Evolutionary conservation across 2,888 invertebrate genomes (phyloP).

Genomic region (Caenorhabditis zanzibari): DNA sequence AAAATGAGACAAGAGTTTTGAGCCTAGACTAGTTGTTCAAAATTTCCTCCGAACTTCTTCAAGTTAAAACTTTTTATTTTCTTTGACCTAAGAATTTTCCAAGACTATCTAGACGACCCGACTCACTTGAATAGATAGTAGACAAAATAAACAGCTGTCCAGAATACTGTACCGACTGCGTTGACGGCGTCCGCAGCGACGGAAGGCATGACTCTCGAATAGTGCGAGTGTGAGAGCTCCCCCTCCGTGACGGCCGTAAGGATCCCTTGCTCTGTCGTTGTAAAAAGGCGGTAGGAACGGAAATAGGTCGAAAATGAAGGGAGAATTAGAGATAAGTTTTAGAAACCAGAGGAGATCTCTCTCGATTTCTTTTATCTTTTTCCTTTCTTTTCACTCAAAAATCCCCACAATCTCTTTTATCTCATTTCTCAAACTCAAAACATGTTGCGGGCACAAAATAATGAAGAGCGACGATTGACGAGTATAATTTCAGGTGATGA

Average conservation of each 20-base stretch:
- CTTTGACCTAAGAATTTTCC: too few relatives aligned
- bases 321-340: conserved; percentile 60
- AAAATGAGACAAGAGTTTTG: background rate
- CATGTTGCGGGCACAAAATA: conserved; percentile 57
- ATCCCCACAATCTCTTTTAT: conserved; percentile 24
- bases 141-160: conserved; percentile 73
- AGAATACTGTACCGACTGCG: conserved; percentile 61
- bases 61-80: background rate
- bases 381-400: conserved; percentile 1
- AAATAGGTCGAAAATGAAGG: conserved; percentile 56
- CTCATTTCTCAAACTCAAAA: conserved; percentile 50
- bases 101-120: background rate
- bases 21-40: background rate
- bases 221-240: conserved; percentile 39
- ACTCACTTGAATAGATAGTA: conserved; percentile 75
- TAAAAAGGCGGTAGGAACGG: conserved; percentile 56
- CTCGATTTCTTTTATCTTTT: conserved; percentile 19
- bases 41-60: background rate
- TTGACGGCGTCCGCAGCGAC: conserved; percentile 48
- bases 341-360: conserved; percentile 1
- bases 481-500: conserved; percentile 46
- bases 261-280: conserved; percentile 33
- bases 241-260: conserved; percentile 37
- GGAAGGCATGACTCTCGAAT: conserved; percentile 51
- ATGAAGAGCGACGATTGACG: conserved; percentile 29